A percentile compares a stretch with the other conserved stretches of the same genome.
Evolutionary conservation across 2,888 invertebrate genomes (phyloP).

Genomic region (Arge pagana): DNA sequence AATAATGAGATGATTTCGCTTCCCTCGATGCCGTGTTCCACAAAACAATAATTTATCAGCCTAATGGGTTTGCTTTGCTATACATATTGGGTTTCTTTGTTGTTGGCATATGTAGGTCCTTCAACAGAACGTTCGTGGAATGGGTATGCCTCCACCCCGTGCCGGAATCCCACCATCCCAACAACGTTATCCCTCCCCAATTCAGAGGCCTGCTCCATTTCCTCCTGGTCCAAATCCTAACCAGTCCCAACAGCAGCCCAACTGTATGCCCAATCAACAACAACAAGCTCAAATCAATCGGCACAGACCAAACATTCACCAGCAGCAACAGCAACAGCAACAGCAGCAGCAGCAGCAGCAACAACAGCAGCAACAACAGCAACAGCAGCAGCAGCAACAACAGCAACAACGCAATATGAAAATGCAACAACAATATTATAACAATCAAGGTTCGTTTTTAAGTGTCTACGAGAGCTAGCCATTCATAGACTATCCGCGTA

Average conservation of each 20-base stretch:
- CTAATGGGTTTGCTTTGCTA: too few species aligned
- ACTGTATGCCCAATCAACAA: conserved; percentile 56
- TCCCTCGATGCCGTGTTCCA: too few species aligned
- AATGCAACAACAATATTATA: conserved; percentile 62
- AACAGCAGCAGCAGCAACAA: conserved; percentile 28
- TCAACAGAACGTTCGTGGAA: conserved; percentile 54
- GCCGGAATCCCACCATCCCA: conserved; percentile 54
- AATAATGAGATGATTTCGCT: too few species aligned
- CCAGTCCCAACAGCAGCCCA: conserved; percentile 50
- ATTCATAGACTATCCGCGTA: background rate
- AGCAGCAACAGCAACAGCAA: conserved; percentile 37
- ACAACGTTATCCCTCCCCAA: conserved; percentile 60
- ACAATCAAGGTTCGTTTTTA: conserved; percentile 58
- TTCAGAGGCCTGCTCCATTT: conserved; percentile 62
- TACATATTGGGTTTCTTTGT: too few species aligned
- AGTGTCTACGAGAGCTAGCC: too few species aligned
- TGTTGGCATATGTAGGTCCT: conserved; percentile 36
- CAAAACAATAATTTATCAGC: too few species aligned
- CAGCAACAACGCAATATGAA: conserved; percentile 53
- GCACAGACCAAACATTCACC: conserved; percentile 53
- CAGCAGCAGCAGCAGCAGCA: conserved; percentile 39
- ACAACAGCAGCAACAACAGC: conserved; percentile 22
- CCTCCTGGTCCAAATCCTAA: conserved; percentile 58
- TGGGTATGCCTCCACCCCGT: conserved; percentile 53
- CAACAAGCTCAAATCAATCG: conserved; percentile 50